Percentiles rank a stretch among this genome's conserved stretches.
Evolutionary conservation across 2,113 vertebrate species (phyloP).

Genomic region (Plecotus auritus): DNA sequence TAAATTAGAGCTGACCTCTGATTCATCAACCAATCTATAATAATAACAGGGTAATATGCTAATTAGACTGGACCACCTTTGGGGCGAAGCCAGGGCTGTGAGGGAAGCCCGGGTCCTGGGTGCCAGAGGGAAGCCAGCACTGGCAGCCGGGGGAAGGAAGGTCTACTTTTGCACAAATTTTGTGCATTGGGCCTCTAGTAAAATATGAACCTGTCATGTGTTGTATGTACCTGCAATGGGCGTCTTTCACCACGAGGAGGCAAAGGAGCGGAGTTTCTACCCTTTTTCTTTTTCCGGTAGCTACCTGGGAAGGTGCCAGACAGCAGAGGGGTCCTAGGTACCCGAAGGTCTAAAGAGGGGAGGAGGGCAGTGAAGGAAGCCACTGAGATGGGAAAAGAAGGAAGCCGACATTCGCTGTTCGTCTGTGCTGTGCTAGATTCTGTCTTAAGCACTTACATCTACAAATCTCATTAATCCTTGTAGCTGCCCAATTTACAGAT

Average conservation of each 20-base stretch:
- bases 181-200: too few relatives aligned
- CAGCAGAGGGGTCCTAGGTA: neutral
- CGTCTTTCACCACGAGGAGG: neutral
- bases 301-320: neutral
- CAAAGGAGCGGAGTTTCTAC: neutral
- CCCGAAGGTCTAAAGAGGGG: neutral
- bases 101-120: too few relatives aligned
- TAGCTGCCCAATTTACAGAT: neutral
- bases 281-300: neutral
- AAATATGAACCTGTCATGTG: neutral
- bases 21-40: neutral
- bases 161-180: too few relatives aligned
- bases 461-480: neutral
- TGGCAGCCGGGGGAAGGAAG: too few relatives aligned
- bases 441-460: neutral
- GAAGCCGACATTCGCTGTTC: neutral
- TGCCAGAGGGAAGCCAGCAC: too few relatives aligned
- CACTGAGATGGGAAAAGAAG: neutral
- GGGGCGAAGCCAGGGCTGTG: too few relatives aligned
- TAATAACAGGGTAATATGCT: too few relatives aligned
- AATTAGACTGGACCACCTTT: too few relatives aligned
- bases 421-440: neutral
- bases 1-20: neutral
- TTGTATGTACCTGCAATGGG: neutral
- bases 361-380: neutral